Base-by-base conservation (phyloP, 2,113 vertebrate species). In the Phyllopteryx taeniolatus region DNA sequence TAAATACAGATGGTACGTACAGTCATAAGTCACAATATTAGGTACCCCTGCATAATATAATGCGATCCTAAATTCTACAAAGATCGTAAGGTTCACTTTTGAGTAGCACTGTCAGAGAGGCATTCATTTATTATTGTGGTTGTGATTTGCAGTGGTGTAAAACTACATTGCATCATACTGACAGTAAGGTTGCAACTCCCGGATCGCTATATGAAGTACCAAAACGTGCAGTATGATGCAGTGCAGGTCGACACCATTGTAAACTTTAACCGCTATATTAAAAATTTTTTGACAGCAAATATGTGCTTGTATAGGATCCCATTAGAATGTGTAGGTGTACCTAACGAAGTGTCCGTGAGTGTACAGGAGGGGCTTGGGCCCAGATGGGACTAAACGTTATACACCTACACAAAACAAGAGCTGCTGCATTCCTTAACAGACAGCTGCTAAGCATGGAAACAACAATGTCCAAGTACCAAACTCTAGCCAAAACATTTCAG, bases 361-460 rank as follows among this genome's bases (percentile, higher is more conserved):
- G 13, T 35, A 35, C 15, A 61, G 59, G 27, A 47, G 20, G 27
- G 67, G 10, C 3, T 42, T 20, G 74, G 70, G 68, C 78, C 81
- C 75, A 64, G 65, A 82, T 83, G 78, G 53, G 62, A 73, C 64
- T 57, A 0, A 47, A 80, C 65, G 73, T 53, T 72, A 67, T 43
- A 65, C 19, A 70, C 42, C 20, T 43, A 57, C 74, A 78, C 54
- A 68, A 65, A 83, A 43, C 15, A 79, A 73, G 33, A 43, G 59
- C 2, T 44, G 76, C 49, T 70, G 71, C 44, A 71, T 33, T 62
- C 19, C 20, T 80, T 47, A 70, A 61, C 35, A 59, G 43, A 78
- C 22, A 79, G 67, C 65, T 59, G 39, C 59, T 51, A 35, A 67
- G 43, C 67, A 76, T 69, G 57, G 8, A 19, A 20, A 53, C 9